Conservation (phyloP, 2,113 vertebrate genomes). For the Peromyscus maniculatus region DNA sequence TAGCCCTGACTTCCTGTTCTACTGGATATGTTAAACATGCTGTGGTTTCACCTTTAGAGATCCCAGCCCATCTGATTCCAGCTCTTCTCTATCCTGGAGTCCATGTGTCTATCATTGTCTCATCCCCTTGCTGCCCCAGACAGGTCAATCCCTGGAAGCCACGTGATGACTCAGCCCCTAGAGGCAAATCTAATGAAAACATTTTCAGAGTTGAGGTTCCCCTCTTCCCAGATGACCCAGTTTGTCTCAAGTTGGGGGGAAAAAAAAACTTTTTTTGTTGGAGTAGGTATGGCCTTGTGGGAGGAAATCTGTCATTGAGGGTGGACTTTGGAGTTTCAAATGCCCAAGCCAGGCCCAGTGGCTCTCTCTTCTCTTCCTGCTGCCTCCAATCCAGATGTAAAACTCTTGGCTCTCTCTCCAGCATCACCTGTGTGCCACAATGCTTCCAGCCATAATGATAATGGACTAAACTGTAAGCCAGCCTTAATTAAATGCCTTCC, state of each 20-base stretch:
- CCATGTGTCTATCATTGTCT: neutral
- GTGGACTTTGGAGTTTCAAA: neutral
- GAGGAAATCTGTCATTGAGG: neutral
- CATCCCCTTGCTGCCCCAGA: no score
- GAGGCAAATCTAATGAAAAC: neutral
- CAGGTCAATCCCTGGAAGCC: neutral
- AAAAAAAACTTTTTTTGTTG: neutral
- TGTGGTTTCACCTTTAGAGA: neutral
- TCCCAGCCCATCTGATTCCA: neutral
- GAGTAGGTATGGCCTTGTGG: neutral
- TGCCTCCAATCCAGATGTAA: neutral
- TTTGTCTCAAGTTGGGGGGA: neutral
- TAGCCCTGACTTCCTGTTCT: neutral
- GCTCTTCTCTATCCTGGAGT: neutral
- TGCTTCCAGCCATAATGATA: neutral
- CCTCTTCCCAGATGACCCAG: neutral
- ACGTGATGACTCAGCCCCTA: neutral
- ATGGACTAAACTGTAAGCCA: neutral
- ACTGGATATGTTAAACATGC: neutral
- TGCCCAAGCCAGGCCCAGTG: neutral
- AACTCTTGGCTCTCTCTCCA: neutral
- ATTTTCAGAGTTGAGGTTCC: neutral
- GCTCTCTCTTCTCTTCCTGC: neutral
- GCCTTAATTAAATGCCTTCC: neutral
- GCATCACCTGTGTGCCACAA: neutral